Evolutionary conservation across 2,113 vertebrate species (phyloP).

Genomic region (Tychaedon coryphoeus): DNA sequence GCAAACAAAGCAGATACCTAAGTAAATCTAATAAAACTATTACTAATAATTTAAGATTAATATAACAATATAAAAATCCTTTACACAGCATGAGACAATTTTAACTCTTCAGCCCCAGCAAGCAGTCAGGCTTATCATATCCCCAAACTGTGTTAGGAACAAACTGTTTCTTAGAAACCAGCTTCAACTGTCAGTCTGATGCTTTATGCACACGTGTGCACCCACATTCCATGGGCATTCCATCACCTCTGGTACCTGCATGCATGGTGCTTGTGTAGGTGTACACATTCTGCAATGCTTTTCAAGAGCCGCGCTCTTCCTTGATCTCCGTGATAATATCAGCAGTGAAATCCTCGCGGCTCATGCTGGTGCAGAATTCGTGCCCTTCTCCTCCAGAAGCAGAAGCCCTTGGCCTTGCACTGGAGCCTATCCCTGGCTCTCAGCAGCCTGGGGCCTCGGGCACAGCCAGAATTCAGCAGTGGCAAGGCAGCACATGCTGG

Average conservation of each 20-base stretch:
- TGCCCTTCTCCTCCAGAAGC: not conserved
- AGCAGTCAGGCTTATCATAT: not conserved
- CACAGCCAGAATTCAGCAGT: fast-evolving
- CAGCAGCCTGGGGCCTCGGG: not conserved
- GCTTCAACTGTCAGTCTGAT: not conserved
- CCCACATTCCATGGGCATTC: not conserved
- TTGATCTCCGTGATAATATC: not conserved
- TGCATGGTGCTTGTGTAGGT: fast-evolving
- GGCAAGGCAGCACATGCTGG: not conserved
- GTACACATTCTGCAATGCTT: fast-evolving
- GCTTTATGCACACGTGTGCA: not conserved
- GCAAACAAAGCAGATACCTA: slow-evolving; percentile 7
- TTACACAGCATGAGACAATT: not conserved
- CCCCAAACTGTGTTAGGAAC: not conserved
- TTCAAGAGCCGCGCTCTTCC: fast-evolving
- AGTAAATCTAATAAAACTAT: slow-evolving; percentile 12
- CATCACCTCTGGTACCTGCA: not conserved
- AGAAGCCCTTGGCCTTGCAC: not conserved
- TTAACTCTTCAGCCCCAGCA: not conserved
- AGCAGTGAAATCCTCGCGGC: not conserved
- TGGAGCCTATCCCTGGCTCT: not conserved
- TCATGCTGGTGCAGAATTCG: fast-evolving
- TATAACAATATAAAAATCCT: not conserved
- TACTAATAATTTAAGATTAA: slow-evolving; percentile 32
- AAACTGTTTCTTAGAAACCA: slow-evolving; percentile 37